phyloP scores from a whole-genome alignment of 2,888 invertebrate species.

The Saturnia pavonia region DNA sequence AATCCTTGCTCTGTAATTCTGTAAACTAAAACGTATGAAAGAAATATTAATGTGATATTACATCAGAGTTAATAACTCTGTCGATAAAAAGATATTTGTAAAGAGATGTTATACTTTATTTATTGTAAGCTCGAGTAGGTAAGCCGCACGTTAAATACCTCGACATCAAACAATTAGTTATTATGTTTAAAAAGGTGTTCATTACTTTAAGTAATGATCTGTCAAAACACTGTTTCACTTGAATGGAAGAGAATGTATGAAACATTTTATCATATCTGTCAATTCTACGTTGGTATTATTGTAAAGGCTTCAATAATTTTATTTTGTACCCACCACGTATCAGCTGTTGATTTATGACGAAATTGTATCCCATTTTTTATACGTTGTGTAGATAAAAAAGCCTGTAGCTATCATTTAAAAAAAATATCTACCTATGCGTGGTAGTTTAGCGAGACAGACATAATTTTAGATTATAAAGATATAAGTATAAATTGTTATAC shows the following conservation, averaged over 20 bases:
- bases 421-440: too few species aligned
- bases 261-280: background rate
- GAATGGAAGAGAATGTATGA: background rate
- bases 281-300: background rate
- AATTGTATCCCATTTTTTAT: too few species aligned
- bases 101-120: slow-evolving; percentile 1
- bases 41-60: background rate
- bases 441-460: background rate
- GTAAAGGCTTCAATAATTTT: background rate
- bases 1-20: background rate
- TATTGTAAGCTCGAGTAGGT: background rate
- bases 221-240: background rate
- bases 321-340: too few species aligned
- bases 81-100: slow-evolving; percentile 20
- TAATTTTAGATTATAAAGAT: too few species aligned
- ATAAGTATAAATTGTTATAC: too few species aligned
- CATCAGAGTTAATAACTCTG: slow-evolving; percentile 1
- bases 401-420: too few species aligned
- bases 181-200: background rate
- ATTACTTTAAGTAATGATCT: background rate
- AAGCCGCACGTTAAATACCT: background rate
- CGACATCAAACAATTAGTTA: background rate
- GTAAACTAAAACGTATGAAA: background rate
- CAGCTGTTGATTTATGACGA: too few species aligned
- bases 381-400: too few species aligned